Base-by-base conservation (phyloP, 2,888 invertebrate species). In the Drosophila meridionalis region DNA sequence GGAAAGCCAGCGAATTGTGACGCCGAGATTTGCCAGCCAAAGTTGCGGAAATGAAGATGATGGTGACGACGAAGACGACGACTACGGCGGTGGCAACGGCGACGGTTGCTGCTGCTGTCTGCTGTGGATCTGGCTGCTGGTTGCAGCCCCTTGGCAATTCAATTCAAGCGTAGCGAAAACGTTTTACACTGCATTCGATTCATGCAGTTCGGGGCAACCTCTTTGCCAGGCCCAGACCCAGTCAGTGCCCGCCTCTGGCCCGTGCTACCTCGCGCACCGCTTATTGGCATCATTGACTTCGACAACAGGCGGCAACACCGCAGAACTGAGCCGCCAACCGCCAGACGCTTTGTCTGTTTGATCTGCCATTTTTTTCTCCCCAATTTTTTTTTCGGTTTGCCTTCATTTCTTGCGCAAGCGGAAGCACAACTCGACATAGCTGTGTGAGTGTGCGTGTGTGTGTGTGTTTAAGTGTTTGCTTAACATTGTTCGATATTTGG, bases 401-500 rank as follows among this genome's bases (percentile, higher is more conserved):
- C 48, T 64, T 42, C 64, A 56, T 69, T 80, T 78, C 73, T 76
- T 75, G 74, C 64, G 77, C 87, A 80, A 84, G 78, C 89, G 89
- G 89, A 89, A 87, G 76, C 74, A 71, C 82, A 80, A 69, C 80
- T 89, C 73, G 72, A 77, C 70, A 74, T 82, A 76, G 72, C 70
- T 55, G 60, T 56, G 50, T 47, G 56, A 57, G 26, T 68, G 64
- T 63, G 64, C 43, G 56, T 50, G 55, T 60, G 30, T 68, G 62
- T 66, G 70, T 65, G 61, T 77, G 73, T 60, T 65, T 66, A 68
- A 69, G 70, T 62, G 86, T 81, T 89, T 87, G 86, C 79, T 85
- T 78, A 80, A 88, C 86, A 87, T 90, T 90, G 87, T 89, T 89
- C 86, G 77, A 87, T 90, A 90, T 89, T 87, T 87, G 89, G 81